A percentile compares a stretch with the other conserved stretches of the same genome.
These are phyloP conservation scores for Natrix natrix DNA, from an alignment of 2,797 vertebrate species.

Conservation along the genomic window DNA sequence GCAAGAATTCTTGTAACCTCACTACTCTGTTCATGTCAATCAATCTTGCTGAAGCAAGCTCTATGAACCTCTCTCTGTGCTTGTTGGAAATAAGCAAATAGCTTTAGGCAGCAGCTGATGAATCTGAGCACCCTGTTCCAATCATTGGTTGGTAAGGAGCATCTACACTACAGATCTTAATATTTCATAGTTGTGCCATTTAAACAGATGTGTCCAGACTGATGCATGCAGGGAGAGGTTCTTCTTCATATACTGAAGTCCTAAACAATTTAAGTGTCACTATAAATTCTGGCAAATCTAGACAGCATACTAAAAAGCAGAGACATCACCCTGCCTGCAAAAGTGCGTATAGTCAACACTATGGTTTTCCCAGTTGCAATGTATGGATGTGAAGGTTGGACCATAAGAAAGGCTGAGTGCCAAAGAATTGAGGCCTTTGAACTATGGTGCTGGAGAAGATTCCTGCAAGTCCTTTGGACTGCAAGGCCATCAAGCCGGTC, in stretches of 20 bases:
- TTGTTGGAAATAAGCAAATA: neutral
- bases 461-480: too few species aligned
- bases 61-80: neutral
- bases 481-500: too few species aligned
- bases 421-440: too few species aligned
- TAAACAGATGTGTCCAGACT: neutral
- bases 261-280: neutral
- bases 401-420: too few species aligned
- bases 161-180: neutral
- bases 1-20: neutral
- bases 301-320: too few species aligned
- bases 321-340: too few species aligned
- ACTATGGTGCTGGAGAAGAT: too few species aligned
- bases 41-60: neutral
- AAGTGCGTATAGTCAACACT: too few species aligned
- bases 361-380: too few species aligned
- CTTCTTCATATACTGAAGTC: neutral
- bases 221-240: neutral
- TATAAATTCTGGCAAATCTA: neutral
- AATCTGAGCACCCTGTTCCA: neutral
- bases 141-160: neutral
- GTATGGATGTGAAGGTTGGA: too few species aligned
- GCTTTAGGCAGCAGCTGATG: neutral
- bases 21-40: neutral
- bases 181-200: neutral